Conservation (phyloP, 2,113 vertebrate genomes). For the Pontoporia blainvillei region DNA sequence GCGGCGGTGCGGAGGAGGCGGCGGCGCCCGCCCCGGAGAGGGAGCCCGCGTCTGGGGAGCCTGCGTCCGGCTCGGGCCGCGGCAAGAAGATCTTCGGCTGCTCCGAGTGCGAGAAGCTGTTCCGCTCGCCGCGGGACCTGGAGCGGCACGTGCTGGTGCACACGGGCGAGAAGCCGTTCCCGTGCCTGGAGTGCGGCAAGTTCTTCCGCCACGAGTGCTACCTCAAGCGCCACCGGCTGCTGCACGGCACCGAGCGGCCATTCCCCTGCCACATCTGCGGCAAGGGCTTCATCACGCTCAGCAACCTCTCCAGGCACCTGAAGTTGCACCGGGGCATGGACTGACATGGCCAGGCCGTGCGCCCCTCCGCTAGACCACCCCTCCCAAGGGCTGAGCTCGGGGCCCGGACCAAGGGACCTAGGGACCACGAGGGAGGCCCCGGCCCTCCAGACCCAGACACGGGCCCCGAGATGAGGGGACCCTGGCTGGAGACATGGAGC, state of each 20-base stretch:
- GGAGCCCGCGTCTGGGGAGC: not conserved
- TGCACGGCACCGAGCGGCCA: slow-evolving; percentile 75
- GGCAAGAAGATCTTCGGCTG: slow-evolving; percentile 77
- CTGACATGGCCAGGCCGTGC: not conserved
- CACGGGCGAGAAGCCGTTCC: slow-evolving; percentile 78
- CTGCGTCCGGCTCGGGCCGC: not conserved
- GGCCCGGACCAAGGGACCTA: not conserved
- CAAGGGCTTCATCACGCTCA: slow-evolving; percentile 78
- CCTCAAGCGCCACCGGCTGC: slow-evolving; percentile 78
- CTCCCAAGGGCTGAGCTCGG: not conserved
- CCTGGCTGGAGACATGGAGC: not conserved
- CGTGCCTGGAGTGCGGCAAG: slow-evolving; percentile 77
- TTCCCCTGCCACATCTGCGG: slow-evolving; percentile 76
- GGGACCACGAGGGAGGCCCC: not conserved
- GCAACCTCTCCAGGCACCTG: slow-evolving; percentile 78
- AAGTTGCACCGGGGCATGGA: slow-evolving; percentile 78
- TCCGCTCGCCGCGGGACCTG: slow-evolving; percentile 75
- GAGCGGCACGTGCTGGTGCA: slow-evolving; percentile 79
- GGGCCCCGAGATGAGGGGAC: not conserved
- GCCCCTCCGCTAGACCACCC: fast-evolving
- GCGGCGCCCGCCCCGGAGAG: not conserved
- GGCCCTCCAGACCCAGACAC: not conserved
- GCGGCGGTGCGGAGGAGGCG: not conserved
- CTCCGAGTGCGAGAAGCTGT: slow-evolving; percentile 77
- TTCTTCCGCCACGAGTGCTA: slow-evolving; percentile 80